A percentile compares a stretch with the other conserved stretches of the same genome.
Evolutionary conservation across 2,888 invertebrate species (phyloP).

Genomic region (Smittia sp.): DNA sequence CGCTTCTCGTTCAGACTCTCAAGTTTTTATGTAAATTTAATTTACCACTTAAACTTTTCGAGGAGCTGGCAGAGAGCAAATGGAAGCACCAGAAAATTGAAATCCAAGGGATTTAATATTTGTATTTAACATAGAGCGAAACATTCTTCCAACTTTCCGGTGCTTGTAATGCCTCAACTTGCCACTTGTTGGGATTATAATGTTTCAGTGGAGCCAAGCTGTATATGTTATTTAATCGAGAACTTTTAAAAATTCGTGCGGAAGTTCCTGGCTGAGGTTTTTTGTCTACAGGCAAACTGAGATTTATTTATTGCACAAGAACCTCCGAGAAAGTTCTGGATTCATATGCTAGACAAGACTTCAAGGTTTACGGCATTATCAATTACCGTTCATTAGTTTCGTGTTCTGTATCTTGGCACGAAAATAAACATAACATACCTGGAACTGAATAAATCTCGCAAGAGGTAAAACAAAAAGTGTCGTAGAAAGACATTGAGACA

Average conservation of each 20-base stretch:
- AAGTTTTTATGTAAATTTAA: constrained; percentile 1
- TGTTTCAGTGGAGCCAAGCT: not conserved
- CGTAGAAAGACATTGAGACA: constrained; percentile 5
- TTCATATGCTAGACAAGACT: not conserved
- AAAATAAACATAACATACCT: not conserved
- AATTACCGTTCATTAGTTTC: not conserved
- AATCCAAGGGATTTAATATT: not conserved
- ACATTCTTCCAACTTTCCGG: not conserved
- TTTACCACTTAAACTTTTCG: constrained; percentile 10
- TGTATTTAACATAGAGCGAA: not conserved
- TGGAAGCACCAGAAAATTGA: not conserved
- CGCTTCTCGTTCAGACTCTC: not conserved
- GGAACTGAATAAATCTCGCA: not conserved
- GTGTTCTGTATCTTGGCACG: not conserved
- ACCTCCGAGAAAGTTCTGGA: not conserved
- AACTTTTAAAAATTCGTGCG: not conserved
- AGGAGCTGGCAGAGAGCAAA: not conserved
- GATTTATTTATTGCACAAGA: not conserved
- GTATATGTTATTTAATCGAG: not conserved
- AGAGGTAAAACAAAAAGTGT: not conserved
- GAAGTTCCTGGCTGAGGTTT: not conserved
- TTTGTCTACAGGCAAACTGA: not conserved
- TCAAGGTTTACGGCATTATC: not conserved
- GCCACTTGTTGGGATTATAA: constrained; percentile 1
- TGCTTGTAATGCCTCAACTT: not conserved